Base-by-base conservation (phyloP, 2,888 invertebrate genomes). In the Chalcosyrphus nemorum region DNA sequence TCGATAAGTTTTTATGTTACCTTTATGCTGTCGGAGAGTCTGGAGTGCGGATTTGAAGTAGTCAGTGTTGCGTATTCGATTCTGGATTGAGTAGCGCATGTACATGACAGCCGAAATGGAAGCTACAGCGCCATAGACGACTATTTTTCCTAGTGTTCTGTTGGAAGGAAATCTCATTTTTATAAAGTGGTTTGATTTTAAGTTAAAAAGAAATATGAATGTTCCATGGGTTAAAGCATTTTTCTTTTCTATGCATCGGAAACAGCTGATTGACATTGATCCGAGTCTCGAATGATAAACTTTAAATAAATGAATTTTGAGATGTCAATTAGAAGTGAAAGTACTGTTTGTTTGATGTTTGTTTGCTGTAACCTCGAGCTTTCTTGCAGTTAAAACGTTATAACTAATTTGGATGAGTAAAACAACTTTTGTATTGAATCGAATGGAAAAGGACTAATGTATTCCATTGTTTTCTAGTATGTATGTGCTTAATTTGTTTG, bases 11-110 rank as follows among this genome's bases (percentile, higher is more conserved):
- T 9, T 32, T 24, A 9, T 17, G 7, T 45, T 86, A 88, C 90
- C 91, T 70, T 86, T 89, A 47, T 91, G 89, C 15, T 88, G 87
- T 0, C 94, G 91, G 17, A 96, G 88, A 7, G 91, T 92, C 87
- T 93, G 92, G 54, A 96, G 87, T 0, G 95, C 95, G 86, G 93
- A 92, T 89, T 93, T 93, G 88, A 95, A 96, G 88, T 94, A 94
- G 17, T 93, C 93, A 1, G 93, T 92, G 71, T 92, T 88, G 86
- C 93, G 92, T 29, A 95, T 91, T 68, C 93, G 92, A 11, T 93
- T 92, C 78, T 94, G 92, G 4, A 94, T 89, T 88, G 92, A 92
- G 86, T 91, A 92, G 87, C 89, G 88, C 89, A 91, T 89, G 47
- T 89, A 91, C 90, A 91, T 89, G 0, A 89, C 90, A 11, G 88